These are phyloP conservation scores for Anastatus disparis DNA, from an alignment of 1,140 invertebrate species.

Conservation along the genomic window DNA sequence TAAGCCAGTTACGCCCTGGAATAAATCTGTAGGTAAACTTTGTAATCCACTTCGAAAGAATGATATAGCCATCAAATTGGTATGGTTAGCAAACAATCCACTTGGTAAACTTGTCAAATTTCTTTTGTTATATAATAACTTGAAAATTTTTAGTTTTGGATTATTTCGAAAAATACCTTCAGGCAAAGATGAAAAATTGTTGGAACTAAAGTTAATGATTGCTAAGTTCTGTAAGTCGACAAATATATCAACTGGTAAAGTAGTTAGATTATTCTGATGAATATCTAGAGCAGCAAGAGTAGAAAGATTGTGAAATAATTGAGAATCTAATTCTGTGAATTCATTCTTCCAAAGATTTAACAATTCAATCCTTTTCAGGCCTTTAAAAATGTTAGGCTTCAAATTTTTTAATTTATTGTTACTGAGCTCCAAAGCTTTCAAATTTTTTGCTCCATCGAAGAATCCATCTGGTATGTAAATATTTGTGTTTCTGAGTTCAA, in stretches of 20 bases:
- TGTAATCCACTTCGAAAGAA: not conserved
- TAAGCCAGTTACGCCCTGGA: not conserved
- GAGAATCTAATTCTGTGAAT: not conserved
- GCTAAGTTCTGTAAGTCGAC: not conserved
- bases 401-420: not conserved
- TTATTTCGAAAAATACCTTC: not conserved
- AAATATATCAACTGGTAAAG: slow-evolving; percentile 1
- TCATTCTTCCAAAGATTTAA: slow-evolving; percentile 22
- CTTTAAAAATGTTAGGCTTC: slow-evolving; percentile 5
- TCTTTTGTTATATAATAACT: slow-evolving; percentile 12
- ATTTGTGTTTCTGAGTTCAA: slow-evolving; percentile 19
- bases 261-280: slow-evolving; percentile 2
- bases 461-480: slow-evolving; percentile 1
- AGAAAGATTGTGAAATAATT: not conserved
- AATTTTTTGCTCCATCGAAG: not conserved
- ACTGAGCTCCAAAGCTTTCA: slow-evolving; percentile 20
- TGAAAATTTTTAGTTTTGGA: not conserved
- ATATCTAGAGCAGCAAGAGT: slow-evolving; percentile 1
- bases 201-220: slow-evolving; percentile 8
- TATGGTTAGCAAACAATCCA: not conserved
- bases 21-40: not conserved
- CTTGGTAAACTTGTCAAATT: slow-evolving; percentile 7
- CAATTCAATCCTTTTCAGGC: not conserved
- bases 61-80: not conserved
- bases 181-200: slow-evolving; percentile 10